Conservation (phyloP, 2,888 invertebrate genomes). For the Drosophila histrio region DNA sequence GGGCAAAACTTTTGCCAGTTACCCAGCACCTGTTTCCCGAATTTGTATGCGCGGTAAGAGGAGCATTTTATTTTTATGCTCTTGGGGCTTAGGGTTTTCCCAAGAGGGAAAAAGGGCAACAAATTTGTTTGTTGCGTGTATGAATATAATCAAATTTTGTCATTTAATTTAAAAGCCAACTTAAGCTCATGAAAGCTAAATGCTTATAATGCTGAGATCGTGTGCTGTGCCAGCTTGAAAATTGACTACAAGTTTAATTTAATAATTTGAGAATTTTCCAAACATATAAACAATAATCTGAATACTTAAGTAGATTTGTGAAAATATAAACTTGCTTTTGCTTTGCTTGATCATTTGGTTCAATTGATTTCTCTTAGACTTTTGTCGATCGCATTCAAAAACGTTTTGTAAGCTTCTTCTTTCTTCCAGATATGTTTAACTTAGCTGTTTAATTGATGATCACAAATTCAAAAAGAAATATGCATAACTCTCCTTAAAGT, state of each 20-base stretch:
- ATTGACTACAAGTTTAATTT: not conserved
- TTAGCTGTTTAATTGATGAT: too few species aligned
- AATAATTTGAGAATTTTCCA: not conserved
- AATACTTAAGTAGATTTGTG: not conserved
- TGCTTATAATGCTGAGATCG: conserved; percentile 36
- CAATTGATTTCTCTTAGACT: too few species aligned
- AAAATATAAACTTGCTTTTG: not conserved
- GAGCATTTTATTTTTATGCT: conserved; percentile 37
- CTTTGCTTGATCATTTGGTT: too few species aligned
- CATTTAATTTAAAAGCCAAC: conserved; percentile 61
- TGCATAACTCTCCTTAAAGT: too few species aligned
- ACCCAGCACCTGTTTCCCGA: conserved; percentile 4
- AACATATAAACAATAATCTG: not conserved
- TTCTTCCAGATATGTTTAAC: too few species aligned
- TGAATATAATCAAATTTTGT: conserved; percentile 63
- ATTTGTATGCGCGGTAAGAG: conserved; percentile 3
- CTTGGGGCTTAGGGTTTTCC: conserved; percentile 15
- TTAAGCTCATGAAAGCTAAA: conserved; percentile 56
- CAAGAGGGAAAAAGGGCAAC: conserved; percentile 5
- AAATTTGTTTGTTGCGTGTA: conserved; percentile 60
- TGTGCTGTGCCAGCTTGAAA: not conserved
- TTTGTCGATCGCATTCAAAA: too few species aligned
- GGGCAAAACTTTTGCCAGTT: conserved; percentile 54
- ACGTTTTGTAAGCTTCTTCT: too few species aligned
- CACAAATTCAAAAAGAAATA: too few species aligned